These are phyloP conservation scores for Ectropis grisescens DNA, from an alignment of 1,140 invertebrate species.

Conservation along the genomic window DNA sequence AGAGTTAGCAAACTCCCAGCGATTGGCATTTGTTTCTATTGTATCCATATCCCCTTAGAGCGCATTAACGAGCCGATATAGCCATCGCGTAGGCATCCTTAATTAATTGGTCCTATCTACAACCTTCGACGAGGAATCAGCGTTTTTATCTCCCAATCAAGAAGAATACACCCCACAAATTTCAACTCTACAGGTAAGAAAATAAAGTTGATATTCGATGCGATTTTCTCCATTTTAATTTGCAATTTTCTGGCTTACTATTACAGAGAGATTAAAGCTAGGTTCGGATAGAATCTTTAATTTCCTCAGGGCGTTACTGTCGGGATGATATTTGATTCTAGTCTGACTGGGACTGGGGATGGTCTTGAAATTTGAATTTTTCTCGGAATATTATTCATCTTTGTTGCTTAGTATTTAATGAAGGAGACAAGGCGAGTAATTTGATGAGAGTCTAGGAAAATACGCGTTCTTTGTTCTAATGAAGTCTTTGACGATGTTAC, in stretches of 20 bases:
- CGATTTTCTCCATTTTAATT: slow-evolving; percentile 30
- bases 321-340: slow-evolving; percentile 35
- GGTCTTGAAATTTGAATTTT: too few species aligned
- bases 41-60: too few species aligned
- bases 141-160: slow-evolving; percentile 34
- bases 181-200: slow-evolving; percentile 3
- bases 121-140: slow-evolving; percentile 28
- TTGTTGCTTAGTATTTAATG: too few species aligned
- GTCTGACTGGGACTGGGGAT: too few species aligned
- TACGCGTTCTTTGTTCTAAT: too few species aligned
- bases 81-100: slow-evolving; percentile 25
- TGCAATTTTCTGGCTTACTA: slow-evolving; percentile 55
- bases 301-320: slow-evolving; percentile 45
- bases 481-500: too few species aligned
- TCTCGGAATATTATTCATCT: too few species aligned
- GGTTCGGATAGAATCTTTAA: slow-evolving; percentile 56
- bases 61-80: slow-evolving; percentile 8
- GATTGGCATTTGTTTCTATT: too few species aligned
- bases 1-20: too few species aligned
- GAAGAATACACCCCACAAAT: slow-evolving; percentile 4
- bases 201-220: slow-evolving; percentile 7
- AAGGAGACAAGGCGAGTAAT: too few species aligned
- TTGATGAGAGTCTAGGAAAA: too few species aligned
- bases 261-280: slow-evolving; percentile 50
- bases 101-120: slow-evolving; percentile 46